Percentiles rank a stretch among this genome's conserved stretches.
Conservation (phyloP, 1,140 invertebrate genomes). For the Arion vulgaris region DNA sequence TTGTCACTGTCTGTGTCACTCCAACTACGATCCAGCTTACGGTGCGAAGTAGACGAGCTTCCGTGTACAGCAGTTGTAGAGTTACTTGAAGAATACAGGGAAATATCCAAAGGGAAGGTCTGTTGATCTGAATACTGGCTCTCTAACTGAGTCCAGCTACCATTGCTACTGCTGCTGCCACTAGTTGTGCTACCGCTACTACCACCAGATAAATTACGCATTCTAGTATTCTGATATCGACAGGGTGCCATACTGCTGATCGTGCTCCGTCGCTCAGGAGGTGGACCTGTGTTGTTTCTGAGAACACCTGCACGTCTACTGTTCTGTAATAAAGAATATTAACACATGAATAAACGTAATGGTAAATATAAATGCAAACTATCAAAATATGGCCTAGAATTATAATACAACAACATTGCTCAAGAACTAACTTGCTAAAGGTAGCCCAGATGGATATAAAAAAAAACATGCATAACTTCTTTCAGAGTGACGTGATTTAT, state of each 20-base stretch:
- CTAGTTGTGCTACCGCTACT: constrained; percentile 39
- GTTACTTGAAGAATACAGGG: background rate
- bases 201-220: constrained; percentile 49
- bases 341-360: background rate
- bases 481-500: too few species aligned
- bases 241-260: constrained; percentile 23
- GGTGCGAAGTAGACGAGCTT: constrained; percentile 44
- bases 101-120: background rate
- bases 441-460: too few species aligned
- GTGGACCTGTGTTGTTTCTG: constrained; percentile 6
- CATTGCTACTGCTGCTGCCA: constrained; percentile 38
- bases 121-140: constrained; percentile 2
- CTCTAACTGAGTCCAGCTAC: constrained; percentile 10
- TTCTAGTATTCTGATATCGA: constrained; percentile 34
- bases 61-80: background rate
- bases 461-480: too few species aligned
- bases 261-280: constrained; percentile 31
- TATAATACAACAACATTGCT: too few species aligned
- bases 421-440: too few species aligned
- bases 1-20: constrained; percentile 60
- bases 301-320: background rate
- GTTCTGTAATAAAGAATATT: constrained; percentile 19
- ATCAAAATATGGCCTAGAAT: too few species aligned
- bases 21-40: constrained; percentile 67
- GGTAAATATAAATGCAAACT: too few species aligned